Base-by-base conservation (phyloP, 92 coral and sea anemone genomes). In the Actinostola sp. region DNA sequence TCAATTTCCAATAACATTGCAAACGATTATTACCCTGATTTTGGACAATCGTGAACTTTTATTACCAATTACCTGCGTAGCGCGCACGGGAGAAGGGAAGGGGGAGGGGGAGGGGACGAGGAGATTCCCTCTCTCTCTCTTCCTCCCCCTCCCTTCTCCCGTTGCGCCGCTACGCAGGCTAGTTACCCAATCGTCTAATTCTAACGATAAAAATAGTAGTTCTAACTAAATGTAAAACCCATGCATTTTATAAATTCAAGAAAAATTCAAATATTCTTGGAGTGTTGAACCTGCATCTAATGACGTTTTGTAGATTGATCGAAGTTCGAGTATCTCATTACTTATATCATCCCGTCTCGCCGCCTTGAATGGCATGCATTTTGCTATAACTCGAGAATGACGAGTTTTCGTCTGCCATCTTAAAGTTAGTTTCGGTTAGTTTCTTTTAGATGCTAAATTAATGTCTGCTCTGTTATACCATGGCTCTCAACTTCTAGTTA, bases 301-400 rank as follows among this genome's bases (percentile, higher is more conserved):
- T 1, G 72, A 45, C 24, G 34, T n/a, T n/a, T 1, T 8, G 49
- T 5, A 7, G 62, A 12, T 24, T 32, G 20, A 25, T 68, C 62
- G 16, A 11, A 21, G 8, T n/a, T 34, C 74, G 6, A 49, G 3
- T 13, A 2, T 45, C 38, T 68, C 49, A 33, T 51, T 51, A 34
- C 21, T 51, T 49, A 68, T 50, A 19, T 68, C 74, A 52, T 68
- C n/a, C 74, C 23, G 29, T 68, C 6, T 31, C 50, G 0, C 62
- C 36, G 3, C 13, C 0, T 11, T 66, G 43, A n/a, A n/a, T n/a
- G n/a, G 29, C 7, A 8, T 17, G 27, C 21, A 39, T 31, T 14
- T 26, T 66, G 20, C 48, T 50, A 24, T 38, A 0, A 39, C 45
- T 39, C 45, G 7, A 7, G 14, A 39, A 39, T 53, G 29, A 53